Percentiles rank a stretch among this genome's conserved stretches.
phyloP scores from a whole-genome alignment of 2,797 vertebrate genomes.

The Clamator glandarius region DNA sequence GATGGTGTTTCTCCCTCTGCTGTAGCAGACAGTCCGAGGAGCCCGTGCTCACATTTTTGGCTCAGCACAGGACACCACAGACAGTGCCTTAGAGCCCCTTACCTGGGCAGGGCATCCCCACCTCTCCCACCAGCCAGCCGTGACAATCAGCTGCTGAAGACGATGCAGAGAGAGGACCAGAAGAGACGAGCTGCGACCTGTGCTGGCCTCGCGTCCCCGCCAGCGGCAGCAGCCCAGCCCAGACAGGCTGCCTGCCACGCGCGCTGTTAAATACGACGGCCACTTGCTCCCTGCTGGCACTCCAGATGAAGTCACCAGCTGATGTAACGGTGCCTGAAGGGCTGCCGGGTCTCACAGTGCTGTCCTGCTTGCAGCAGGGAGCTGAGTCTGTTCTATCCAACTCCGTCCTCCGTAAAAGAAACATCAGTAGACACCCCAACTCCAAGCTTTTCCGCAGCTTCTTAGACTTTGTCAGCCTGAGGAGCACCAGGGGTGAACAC shows the following conservation, averaged over 20 bases:
- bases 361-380: background rate
- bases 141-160: background rate
- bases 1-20: fast-evolving
- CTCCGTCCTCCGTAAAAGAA: background rate
- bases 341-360: background rate
- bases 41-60: background rate
- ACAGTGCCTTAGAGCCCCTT: background rate
- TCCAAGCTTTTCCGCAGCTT: background rate
- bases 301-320: background rate
- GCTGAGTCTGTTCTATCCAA: background rate
- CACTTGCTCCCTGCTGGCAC: background rate
- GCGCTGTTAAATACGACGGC: fast-evolving
- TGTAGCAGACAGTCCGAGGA: background rate
- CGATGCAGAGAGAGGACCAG: background rate
- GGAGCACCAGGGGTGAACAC: fast-evolving
- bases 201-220: background rate
- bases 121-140: fast-evolving
- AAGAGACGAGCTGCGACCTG: background rate
- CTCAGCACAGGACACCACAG: background rate
- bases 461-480: background rate
- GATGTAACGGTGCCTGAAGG: background rate
- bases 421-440: no score
- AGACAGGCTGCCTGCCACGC: background rate
- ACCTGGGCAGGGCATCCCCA: background rate
- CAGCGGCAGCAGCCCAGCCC: background rate